Base-by-base conservation (phyloP, 2,113 vertebrate genomes). In the Dromaius novaehollandiae region DNA sequence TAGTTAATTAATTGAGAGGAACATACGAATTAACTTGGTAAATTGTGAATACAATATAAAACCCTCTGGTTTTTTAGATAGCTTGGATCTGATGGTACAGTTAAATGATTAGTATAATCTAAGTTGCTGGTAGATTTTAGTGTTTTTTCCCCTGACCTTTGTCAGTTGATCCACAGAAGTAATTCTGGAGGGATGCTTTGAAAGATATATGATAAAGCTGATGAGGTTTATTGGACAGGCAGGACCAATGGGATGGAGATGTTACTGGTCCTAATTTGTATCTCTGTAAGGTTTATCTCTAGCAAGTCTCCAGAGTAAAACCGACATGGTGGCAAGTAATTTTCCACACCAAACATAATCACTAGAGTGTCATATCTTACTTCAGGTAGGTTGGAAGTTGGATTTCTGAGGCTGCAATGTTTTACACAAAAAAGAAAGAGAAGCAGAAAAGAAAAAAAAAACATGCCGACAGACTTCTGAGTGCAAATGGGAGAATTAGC, bases 1-100 rank as follows among this genome's bases (percentile, higher is more conserved):
- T 86, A 90, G 87, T 88, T 94, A 95, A 96, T 96, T 92, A 93
- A 86, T 94, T 91, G 68, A 25, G 85, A 95, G 64, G 89, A 97
- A 88, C 56, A 83, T 84, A 61, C 13, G 48, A 93, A 96, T 93
- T 79, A 93, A 68, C 82, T 90, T 84, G 76, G 73, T 88, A 81
- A 93, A 91, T 81, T 86, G 22, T 83, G 82, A 81, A 51, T 81
- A 65, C 14, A n/a, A 46, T 86, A 68, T 82, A 86, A 93, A 83
- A 15, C 17, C 28, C 50, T 66, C 46, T 93, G 38, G 16, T 70
- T 91, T 93, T 93, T 34, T 75, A 86, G 81, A 58, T 34, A 81
- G 38, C 2, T 88, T 82, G 19, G 81, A 55, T 88, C 17, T 26
- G 80, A 16, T 91, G 9, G 36, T 92, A 20, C 30, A 76, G 9